A percentile compares a stretch with the other conserved stretches of the same genome.
phyloP scores from a whole-genome alignment of 1,140 invertebrate genomes.

The Ceratina calcarata region DNA sequence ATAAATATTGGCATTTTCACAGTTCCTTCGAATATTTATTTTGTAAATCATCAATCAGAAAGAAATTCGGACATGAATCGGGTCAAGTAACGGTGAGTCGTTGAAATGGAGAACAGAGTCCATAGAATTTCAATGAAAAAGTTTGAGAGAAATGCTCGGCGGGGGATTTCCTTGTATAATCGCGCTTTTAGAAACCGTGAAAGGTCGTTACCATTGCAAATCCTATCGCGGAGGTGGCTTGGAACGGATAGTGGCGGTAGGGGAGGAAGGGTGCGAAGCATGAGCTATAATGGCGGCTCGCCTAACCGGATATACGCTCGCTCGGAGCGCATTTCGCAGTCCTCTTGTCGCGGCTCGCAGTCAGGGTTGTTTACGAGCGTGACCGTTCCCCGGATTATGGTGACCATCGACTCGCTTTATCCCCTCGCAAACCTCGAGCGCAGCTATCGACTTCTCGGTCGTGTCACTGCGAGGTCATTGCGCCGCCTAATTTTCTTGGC shows the following conservation, averaged over 20 bases:
- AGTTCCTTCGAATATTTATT: neutral
- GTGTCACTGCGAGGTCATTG: neutral
- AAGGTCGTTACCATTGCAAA: conserved; percentile 61
- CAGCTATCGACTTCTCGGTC: conserved; percentile 8
- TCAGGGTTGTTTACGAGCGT: conserved; percentile 49
- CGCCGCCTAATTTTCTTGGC: conserved; percentile 6
- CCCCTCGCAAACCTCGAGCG: conserved; percentile 6
- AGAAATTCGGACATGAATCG: neutral
- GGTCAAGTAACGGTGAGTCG: neutral
- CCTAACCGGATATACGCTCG: conserved; percentile 9
- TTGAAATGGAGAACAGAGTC: neutral
- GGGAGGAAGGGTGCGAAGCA: neutral
- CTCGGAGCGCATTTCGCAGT: conserved; percentile 44
- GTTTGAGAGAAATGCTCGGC: conserved; percentile 24
- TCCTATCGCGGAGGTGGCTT: conserved; percentile 23
- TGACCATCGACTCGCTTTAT: conserved; percentile 35
- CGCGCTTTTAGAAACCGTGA: conserved; percentile 40
- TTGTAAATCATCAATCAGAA: no score
- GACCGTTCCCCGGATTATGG: conserved; percentile 45
- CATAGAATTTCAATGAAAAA: neutral
- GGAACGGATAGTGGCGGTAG: neutral
- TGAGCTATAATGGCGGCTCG: conserved; percentile 8
- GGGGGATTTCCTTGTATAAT: neutral
- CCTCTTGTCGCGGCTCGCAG: conserved; percentile 2
- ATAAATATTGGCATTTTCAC: neutral